Percentiles rank a stretch among this genome's conserved stretches.
Conservation (phyloP, 1,140 invertebrate genomes). For the Dreissena rostriformis region DNA sequence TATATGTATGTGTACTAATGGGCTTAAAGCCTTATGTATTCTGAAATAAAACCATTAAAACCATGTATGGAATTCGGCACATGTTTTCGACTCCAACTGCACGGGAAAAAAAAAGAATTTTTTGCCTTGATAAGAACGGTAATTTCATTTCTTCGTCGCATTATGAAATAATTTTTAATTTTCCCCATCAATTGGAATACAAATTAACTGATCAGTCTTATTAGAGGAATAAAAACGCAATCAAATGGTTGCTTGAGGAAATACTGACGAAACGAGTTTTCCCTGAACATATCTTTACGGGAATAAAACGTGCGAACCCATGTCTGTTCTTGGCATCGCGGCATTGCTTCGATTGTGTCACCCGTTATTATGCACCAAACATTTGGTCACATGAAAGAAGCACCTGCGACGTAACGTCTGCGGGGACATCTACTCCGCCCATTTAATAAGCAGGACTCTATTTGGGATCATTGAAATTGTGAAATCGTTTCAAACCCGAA, state of each 20-base stretch:
- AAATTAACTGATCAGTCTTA: constrained; percentile 46
- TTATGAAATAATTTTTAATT: constrained; percentile 22
- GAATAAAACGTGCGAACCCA: constrained; percentile 50
- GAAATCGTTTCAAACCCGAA: constrained; percentile 19
- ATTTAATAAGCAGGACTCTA: constrained; percentile 25
- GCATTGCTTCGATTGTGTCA: constrained; percentile 16
- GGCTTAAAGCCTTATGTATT: too few species aligned
- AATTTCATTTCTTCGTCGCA: too few species aligned
- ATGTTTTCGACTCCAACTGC: too few species aligned
- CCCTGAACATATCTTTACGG: constrained; percentile 1
- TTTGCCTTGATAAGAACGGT: too few species aligned
- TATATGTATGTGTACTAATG: too few species aligned
- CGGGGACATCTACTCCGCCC: constrained; percentile 44
- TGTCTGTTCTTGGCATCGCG: constrained; percentile 1
- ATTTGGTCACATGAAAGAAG: neutral
- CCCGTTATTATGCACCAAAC: constrained; percentile 12
- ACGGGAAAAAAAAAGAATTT: too few species aligned
- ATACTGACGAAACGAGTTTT: constrained; percentile 4
- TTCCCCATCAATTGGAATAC: constrained; percentile 38
- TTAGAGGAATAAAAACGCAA: constrained; percentile 43
- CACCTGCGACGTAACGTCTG: constrained; percentile 31
- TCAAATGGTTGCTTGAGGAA: constrained; percentile 21
- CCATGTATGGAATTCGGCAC: too few species aligned
- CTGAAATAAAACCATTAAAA: too few species aligned
- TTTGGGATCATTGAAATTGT: constrained; percentile 1